phyloP scores from a whole-genome alignment of 2,797 vertebrate genomes.

The Tragopan temminckii region DNA sequence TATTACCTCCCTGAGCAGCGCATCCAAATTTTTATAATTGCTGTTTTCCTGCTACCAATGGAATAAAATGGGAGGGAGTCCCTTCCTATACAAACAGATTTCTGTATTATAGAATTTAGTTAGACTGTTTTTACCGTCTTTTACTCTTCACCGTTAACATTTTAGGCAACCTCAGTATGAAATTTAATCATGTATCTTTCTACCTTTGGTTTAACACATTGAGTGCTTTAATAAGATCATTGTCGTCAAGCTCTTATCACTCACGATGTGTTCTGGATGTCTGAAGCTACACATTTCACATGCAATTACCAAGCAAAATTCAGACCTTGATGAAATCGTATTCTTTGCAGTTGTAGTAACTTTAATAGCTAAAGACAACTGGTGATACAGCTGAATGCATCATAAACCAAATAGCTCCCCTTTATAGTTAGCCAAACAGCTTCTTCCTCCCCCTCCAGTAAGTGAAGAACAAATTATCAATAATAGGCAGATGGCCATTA shows the following conservation, averaged over 20 bases:
- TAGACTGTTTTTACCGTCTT: not conserved
- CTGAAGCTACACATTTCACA: conserved; percentile 8
- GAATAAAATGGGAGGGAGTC: not conserved
- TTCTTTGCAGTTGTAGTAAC: conserved; percentile 6
- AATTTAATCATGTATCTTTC: not conserved
- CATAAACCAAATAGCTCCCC: conserved; percentile 69
- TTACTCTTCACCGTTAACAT: not conserved
- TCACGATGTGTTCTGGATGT: not conserved
- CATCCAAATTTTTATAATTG: not conserved
- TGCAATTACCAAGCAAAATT: not conserved
- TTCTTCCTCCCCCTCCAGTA: conserved; percentile 60
- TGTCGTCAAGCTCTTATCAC: not conserved
- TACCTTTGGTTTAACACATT: not conserved
- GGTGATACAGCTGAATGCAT: conserved; percentile 56
- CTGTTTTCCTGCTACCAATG: not conserved
- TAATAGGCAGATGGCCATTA: conserved; percentile 82
- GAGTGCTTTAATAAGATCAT: not conserved
- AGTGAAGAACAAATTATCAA: conserved; percentile 80
- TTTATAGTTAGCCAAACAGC: conserved; percentile 53
- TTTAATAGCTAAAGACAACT: conserved; percentile 68
- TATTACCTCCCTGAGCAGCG: not conserved
- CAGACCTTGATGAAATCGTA: not conserved
- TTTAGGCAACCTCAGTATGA: conserved; percentile 7
- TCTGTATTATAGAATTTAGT: not conserved
- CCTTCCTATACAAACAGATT: not conserved